phyloP scores from a whole-genome alignment of 1,140 invertebrate genomes.

The Pollicipes pollicipes region DNA sequence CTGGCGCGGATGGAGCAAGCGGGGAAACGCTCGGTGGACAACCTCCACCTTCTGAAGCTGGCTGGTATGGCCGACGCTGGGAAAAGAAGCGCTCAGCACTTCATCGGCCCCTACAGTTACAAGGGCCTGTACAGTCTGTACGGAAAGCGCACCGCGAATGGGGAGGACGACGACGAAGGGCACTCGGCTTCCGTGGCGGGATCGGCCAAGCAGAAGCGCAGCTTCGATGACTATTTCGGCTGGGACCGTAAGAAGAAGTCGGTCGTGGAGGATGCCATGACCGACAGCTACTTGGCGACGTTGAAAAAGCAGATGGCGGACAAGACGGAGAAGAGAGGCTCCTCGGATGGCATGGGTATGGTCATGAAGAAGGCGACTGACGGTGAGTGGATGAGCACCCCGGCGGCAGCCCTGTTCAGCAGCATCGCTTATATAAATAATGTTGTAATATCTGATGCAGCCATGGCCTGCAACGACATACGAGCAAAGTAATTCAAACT shows the following conservation, averaged over 20 bases:
- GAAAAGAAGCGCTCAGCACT: background rate
- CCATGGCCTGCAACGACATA: too few relatives aligned
- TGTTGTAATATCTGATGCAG: too few relatives aligned
- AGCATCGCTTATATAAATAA: too few relatives aligned
- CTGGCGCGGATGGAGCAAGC: too few relatives aligned
- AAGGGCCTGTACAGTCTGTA: background rate
- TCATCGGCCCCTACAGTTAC: background rate
- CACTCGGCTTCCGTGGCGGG: too few relatives aligned
- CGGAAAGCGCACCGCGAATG: background rate
- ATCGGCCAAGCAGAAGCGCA: background rate
- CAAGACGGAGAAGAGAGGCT: background rate
- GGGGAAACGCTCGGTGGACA: background rate
- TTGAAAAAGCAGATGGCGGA: background rate
- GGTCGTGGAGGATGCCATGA: background rate
- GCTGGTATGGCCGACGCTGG: background rate
- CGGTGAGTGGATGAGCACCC: too few relatives aligned
- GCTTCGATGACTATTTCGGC: background rate
- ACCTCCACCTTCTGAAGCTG: background rate
- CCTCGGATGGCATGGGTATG: background rate
- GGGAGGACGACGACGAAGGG: background rate
- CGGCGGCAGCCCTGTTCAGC: too few relatives aligned
- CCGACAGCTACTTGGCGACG: background rate
- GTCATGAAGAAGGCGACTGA: too few relatives aligned
- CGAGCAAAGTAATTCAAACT: too few relatives aligned
- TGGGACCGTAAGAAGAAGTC: background rate